A percentile compares a stretch with the other conserved stretches of the same genome.
phyloP scores from a whole-genome alignment of 1,140 invertebrate genomes.

The Brachionus plicatilis region DNA sequence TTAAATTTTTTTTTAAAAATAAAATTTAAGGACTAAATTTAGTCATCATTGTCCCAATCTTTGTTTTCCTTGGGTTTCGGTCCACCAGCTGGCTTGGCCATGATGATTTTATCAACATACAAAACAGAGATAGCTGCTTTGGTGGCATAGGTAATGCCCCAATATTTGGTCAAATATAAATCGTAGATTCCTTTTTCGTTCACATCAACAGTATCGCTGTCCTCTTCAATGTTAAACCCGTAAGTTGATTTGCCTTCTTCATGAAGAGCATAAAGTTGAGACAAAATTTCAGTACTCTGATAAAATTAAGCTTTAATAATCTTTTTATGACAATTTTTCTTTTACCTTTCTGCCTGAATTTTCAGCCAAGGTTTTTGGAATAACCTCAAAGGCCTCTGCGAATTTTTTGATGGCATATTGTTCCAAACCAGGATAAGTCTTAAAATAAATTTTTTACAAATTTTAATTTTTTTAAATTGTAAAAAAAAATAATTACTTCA shows the following conservation, averaged over 20 bases:
- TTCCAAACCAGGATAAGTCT: conserved; percentile 81
- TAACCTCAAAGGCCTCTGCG: conserved; percentile 77
- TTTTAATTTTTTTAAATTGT: neutral
- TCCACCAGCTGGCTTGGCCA: conserved; percentile 92
- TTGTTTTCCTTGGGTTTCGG: conserved; percentile 63
- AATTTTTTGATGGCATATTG: conserved; percentile 95
- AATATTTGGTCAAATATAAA: conserved; percentile 78
- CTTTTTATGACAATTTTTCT: conserved; percentile 43
- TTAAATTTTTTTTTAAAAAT: neutral
- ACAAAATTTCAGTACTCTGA: conserved; percentile 69
- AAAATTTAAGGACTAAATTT: neutral
- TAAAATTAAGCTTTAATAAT: neutral
- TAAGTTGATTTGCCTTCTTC: conserved; percentile 74
- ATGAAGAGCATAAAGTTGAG: conserved; percentile 84
- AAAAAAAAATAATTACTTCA: neutral
- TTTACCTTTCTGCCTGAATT: conserved; percentile 76
- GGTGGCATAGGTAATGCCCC: conserved; percentile 90
- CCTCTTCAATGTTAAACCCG: conserved; percentile 81
- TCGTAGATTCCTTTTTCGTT: conserved; percentile 30
- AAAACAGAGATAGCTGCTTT: conserved; percentile 85
- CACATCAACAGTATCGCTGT: conserved; percentile 65
- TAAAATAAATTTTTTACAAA: neutral
- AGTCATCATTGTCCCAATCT: conserved; percentile 38
- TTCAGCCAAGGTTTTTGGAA: conserved; percentile 86
- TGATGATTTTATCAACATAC: conserved; percentile 93